Evolutionary conservation across 2,113 vertebrate species (phyloP).

Genomic region (Machaerirhynchus nigripectus): DNA sequence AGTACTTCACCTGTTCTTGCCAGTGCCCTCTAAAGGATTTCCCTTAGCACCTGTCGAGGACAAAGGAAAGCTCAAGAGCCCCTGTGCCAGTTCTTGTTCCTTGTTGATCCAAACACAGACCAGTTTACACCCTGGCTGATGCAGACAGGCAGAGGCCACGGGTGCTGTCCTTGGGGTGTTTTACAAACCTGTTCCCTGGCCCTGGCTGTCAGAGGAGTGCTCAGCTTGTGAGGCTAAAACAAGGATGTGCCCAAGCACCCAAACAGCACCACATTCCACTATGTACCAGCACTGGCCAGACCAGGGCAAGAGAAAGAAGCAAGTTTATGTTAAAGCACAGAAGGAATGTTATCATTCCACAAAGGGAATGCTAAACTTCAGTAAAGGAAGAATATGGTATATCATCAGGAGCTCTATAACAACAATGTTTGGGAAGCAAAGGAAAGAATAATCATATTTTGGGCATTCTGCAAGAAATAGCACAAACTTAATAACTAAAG

Average conservation of each 20-base stretch:
- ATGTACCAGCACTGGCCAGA: not conserved
- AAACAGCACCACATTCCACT: not conserved
- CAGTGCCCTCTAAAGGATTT: not conserved
- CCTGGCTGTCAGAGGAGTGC: not conserved
- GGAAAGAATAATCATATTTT: not conserved
- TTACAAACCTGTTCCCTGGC: rapidly evolving
- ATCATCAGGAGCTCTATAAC: not conserved
- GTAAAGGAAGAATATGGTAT: not conserved
- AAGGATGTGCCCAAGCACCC: rapidly evolving
- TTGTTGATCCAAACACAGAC: not conserved
- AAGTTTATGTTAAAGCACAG: not conserved
- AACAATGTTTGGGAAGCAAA: not conserved
- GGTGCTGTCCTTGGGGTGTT: not conserved
- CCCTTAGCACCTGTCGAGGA: not conserved
- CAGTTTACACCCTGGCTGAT: not conserved
- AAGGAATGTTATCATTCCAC: not conserved
- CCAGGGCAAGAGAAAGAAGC: not conserved
- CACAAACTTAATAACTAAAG: not conserved
- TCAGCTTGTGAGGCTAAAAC: not conserved
- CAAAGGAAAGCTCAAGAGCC: not conserved
- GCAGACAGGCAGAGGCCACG: not conserved
- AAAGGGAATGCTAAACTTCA: not conserved
- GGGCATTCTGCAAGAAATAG: not conserved
- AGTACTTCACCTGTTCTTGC: not conserved
- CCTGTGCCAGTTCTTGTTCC: not conserved